Evolutionary conservation across 2,113 vertebrate genomes (phyloP), one percentile per base, ranked within the genome.

Genomic region (Campylomormyrus tamandua): DNA sequence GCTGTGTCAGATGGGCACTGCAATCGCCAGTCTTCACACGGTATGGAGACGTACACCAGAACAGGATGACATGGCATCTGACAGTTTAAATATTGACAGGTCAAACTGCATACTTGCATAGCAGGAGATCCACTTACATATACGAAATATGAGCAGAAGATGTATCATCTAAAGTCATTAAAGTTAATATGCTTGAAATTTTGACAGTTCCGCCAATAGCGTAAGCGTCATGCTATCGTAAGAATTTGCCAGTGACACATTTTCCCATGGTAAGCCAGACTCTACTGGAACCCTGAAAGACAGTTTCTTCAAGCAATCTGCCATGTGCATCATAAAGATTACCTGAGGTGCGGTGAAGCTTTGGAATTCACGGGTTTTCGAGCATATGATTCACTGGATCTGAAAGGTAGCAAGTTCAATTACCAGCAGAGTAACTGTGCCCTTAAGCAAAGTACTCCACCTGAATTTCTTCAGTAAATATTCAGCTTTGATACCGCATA

Each of bases 71-170:
- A 70, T 70, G 62, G 62, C 8, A 70, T 70, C 62, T 70, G 74
- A 80, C 74, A 24, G n/a, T 13, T 50, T 86, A 86, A 86, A 86
- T 50, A 86, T 50, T 86, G 84, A 31, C 35, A 85, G 19, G 83
- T 85, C 42, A 85, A 85, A 46, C 83, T 80, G n/a, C 31, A 42
- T 80, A 49, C 21, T 42, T 80, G 35, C 31, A 80, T 80, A 42
- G 74, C 31, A 80, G 74, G 74, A 80, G 35, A 80, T 80, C 74
- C 74, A 42, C 39, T 80, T 80, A 39, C 74, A 85, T 85, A 85
- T 46, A 42, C 1, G 42, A 24, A 85, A 85, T 85, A 85, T 46
- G 42, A 85, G 74, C 31, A 42, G 74, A 42, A 42, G 74, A 80
- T 80, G 35, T 80, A 42, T 80, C 74, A 80, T 80, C 35, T 80